Evolutionary conservation across 2,797 vertebrate genomes (phyloP).

Genomic region (Bothrops alternatus): DNA sequence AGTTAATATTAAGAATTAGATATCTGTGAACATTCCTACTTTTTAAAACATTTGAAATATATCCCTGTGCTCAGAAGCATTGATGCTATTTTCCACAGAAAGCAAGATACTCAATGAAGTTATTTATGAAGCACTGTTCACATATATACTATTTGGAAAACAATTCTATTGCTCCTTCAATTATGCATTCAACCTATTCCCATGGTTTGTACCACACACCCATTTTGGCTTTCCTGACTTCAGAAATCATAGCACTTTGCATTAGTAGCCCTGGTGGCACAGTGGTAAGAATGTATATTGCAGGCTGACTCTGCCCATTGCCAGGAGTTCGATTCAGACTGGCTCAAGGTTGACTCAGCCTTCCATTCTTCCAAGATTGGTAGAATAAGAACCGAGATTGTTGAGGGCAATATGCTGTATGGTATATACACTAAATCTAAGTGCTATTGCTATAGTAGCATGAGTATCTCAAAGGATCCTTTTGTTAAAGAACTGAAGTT

Average conservation of each 20-base stretch:
- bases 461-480: too few relatives aligned
- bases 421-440: background rate
- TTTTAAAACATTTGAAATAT: constrained; percentile 54
- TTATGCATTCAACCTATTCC: background rate
- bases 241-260: background rate
- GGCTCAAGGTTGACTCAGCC: background rate
- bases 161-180: background rate
- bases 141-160: background rate
- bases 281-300: background rate
- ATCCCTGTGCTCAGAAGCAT: constrained; percentile 24
- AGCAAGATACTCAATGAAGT: constrained; percentile 25
- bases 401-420: background rate
- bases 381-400: background rate
- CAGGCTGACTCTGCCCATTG: background rate
- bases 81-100: constrained; percentile 31
- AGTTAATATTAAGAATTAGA: background rate
- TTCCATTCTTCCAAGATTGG: background rate
- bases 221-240: background rate
- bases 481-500: too few relatives aligned
- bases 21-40: constrained; percentile 16
- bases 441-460: background rate
- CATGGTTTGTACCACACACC: background rate
- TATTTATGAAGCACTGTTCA: background rate
- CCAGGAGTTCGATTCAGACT: background rate
- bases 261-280: background rate